Evolutionary conservation across 2,797 vertebrate species (phyloP), one percentile per base, ranked within the genome.

Genomic region (Zenarchopterus dispar): DNA sequence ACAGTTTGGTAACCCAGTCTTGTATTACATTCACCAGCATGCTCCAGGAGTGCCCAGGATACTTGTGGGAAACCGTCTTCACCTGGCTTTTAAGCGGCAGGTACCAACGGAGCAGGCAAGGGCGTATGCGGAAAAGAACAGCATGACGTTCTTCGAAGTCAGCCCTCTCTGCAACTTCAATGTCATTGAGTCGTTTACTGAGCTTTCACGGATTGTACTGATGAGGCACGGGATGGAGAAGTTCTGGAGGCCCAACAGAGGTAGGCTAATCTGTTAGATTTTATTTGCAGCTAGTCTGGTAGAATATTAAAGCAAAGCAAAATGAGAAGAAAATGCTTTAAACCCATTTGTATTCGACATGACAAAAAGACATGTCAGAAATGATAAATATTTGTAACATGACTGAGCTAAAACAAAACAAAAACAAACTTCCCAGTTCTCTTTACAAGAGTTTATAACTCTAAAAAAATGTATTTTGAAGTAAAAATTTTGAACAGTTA

Each of bases 171-270:
- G 98, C 92, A 99, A 99, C 93, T 99, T 99, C 94, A 99, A 99
- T 0, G 96, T 99, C 82, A 96, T 96, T 0, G 98, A 99, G 86
- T 99, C 98, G 56, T 98, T 99, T 92, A 99, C 97, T 0, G 98
- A 99, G 88, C 89, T 99, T 21, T 99, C 97, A 0, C 97, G 98
- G 31, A 99, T 99, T 0, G 98, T 99, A 68, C 93, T 99, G 24
- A 99, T 99, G 98, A 93, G 98, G 28, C 98, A 99, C 0, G 98
- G 98, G 71, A 99, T 99, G 98, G 98, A 99, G 90, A 99, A 98
- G 85, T 99, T 99, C 91, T 99, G 97, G 97, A 96, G 90, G 56
- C 98, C 98, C 72, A 99, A 98, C 91, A 88, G 96, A 94, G 98
- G 98, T 98, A 39, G 13, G 36, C 13, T 15, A 0, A 6, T 45